Percentiles rank a stretch among this genome's conserved stretches.
phyloP scores from a whole-genome alignment of 2,797 vertebrate genomes.

The Heterohyrax brucei region DNA sequence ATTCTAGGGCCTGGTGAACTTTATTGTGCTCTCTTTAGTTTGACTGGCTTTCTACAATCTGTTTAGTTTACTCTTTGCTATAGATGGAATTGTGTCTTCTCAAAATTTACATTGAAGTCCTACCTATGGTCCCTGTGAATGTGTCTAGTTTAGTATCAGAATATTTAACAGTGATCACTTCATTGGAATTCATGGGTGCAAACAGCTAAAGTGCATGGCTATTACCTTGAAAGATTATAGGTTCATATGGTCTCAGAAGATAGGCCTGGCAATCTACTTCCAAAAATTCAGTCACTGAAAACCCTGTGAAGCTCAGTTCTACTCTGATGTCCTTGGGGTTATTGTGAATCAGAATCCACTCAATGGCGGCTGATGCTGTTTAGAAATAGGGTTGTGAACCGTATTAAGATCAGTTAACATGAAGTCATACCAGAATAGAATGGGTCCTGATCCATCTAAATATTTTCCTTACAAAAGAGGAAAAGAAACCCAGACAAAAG shows the following conservation, averaged over 20 bases:
- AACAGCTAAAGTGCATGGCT: background rate
- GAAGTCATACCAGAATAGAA: background rate
- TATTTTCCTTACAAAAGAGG: background rate
- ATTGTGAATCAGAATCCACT: background rate
- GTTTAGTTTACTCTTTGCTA: background rate
- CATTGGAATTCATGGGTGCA: background rate
- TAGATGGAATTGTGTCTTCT: no score
- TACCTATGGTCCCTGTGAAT: background rate
- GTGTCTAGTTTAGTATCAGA: background rate
- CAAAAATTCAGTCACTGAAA: background rate
- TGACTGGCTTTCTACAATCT: constrained; percentile 16
- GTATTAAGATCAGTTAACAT: background rate
- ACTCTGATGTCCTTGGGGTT: background rate
- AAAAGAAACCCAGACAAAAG: background rate
- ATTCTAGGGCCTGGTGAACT: fast-evolving
- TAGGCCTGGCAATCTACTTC: background rate
- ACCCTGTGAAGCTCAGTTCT: background rate
- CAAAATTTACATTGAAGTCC: background rate
- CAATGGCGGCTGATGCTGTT: background rate
- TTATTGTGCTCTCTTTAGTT: background rate
- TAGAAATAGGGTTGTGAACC: background rate
- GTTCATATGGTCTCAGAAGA: background rate
- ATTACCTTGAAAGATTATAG: background rate
- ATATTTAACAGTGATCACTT: background rate
- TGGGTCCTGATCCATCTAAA: background rate